Conservation (phyloP, 2,888 invertebrate species). For the Epistrophella euchroma region DNA sequence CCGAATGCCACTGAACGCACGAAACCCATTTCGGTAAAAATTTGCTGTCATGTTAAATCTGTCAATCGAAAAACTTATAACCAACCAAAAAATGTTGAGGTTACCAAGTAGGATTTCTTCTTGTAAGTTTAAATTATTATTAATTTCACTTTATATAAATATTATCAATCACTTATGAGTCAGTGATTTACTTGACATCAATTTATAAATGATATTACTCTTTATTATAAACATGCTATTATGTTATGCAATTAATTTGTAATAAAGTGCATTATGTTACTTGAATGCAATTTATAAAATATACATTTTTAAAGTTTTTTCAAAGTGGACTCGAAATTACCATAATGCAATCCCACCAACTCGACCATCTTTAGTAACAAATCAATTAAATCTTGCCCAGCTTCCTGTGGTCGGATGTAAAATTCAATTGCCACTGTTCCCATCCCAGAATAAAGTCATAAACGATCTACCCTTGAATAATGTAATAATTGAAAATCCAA, state of each 20-base stretch:
- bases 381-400: background rate
- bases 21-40: background rate
- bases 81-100: constrained; percentile 30
- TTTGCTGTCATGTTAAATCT: background rate
- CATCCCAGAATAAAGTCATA: constrained; percentile 37
- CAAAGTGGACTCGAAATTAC: constrained; percentile 24
- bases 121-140: constrained; percentile 33
- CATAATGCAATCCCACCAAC: constrained; percentile 1
- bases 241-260: background rate
- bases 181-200: background rate
- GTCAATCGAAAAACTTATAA: background rate
- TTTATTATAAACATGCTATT: too few species aligned
- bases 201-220: too few species aligned
- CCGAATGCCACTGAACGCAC: background rate
- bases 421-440: constrained; percentile 23
- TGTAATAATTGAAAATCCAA: constrained; percentile 73
- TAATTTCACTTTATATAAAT: background rate
- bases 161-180: background rate
- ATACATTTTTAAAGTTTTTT: constrained; percentile 16
- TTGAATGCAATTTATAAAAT: background rate
- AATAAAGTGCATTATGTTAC: background rate
- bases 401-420: constrained; percentile 3
- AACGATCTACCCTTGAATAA: constrained; percentile 46
- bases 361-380: background rate
- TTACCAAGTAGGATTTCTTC: constrained; percentile 20